Percentiles rank a stretch among this genome's conserved stretches.
Conservation (phyloP, 2,888 invertebrate genomes). For the Electrophaes corylata region DNA sequence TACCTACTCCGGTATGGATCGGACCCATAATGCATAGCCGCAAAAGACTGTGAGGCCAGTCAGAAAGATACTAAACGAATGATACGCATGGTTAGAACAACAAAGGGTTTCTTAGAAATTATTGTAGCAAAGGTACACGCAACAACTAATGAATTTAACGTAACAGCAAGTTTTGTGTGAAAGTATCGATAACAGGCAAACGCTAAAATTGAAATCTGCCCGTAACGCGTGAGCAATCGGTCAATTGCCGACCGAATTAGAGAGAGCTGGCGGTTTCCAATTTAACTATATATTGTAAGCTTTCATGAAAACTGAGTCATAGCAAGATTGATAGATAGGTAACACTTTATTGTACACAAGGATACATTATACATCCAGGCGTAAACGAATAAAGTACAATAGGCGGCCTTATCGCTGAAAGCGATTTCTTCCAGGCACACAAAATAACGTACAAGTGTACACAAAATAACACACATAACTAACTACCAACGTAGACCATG, state of each 20-base stretch:
- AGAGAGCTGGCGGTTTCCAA: slow-evolving; percentile 29
- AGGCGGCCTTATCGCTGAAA: too few relatives aligned
- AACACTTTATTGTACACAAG: too few relatives aligned
- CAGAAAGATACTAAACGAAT: not conserved
- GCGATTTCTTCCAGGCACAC: too few relatives aligned
- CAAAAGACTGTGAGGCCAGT: too few relatives aligned
- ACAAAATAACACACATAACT: too few relatives aligned
- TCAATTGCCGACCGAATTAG: slow-evolving; percentile 25
- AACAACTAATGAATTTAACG: slow-evolving; percentile 15
- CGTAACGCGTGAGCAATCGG: slow-evolving; percentile 30
- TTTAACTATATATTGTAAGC: slow-evolving; percentile 1
- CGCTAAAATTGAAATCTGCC: slow-evolving; percentile 26
- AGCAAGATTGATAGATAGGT: too few relatives aligned
- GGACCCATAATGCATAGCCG: too few relatives aligned
- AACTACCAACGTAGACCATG: too few relatives aligned
- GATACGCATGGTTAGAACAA: slow-evolving; percentile 8
- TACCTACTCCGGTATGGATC: too few relatives aligned
- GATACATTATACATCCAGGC: too few relatives aligned
- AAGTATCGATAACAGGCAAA: slow-evolving; percentile 24
- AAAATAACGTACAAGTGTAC: too few relatives aligned
- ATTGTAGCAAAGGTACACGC: slow-evolving; percentile 11
- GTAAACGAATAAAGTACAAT: too few relatives aligned
- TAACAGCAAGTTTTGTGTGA: slow-evolving; percentile 18
- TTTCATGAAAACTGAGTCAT: not conserved
- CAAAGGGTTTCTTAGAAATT: slow-evolving; percentile 17